phyloP scores from a whole-genome alignment of 2,888 invertebrate species.

The Petrolisthes cinctipes region DNA sequence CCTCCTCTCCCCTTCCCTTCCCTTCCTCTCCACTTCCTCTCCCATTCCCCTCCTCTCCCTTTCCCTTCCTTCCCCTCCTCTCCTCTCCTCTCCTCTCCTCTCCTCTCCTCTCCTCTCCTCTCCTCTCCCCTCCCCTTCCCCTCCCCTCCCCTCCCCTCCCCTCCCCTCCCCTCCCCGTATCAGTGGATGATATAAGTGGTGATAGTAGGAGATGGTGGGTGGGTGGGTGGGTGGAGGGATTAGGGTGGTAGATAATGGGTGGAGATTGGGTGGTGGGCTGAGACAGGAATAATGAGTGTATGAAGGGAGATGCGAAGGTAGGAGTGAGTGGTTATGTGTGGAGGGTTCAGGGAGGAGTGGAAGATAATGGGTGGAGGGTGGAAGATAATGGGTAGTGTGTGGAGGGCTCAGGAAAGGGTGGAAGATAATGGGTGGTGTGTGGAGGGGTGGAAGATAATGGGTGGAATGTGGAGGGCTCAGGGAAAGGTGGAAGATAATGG shows the following conservation, averaged over 20 bases:
- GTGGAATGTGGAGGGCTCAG: too few species aligned
- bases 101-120: not conserved
- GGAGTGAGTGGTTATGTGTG: not conserved
- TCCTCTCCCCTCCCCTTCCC: not conserved
- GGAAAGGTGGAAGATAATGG: not conserved
- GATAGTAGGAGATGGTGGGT: not conserved
- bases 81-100: not conserved
- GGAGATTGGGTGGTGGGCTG: too few species aligned
- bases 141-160: not conserved
- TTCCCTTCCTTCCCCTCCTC: not conserved
- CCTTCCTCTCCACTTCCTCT: not conserved
- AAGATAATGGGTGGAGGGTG: not conserved
- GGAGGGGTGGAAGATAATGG: too few species aligned
- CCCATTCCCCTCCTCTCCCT: not conserved
- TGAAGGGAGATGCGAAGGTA: too few species aligned
- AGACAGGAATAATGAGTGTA: too few species aligned
- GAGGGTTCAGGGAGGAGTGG: not conserved
- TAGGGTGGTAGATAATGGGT: too few species aligned
- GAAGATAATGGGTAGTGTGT: not conserved
- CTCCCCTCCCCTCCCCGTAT: not conserved
- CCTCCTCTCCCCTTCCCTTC: too few species aligned
- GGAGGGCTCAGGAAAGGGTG: not conserved
- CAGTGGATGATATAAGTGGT: not conserved
- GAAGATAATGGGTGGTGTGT: not conserved
- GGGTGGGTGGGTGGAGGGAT: too few species aligned